Evolutionary conservation across 2,113 vertebrate genomes (phyloP).

Genomic region (Desmodus rotundus): DNA sequence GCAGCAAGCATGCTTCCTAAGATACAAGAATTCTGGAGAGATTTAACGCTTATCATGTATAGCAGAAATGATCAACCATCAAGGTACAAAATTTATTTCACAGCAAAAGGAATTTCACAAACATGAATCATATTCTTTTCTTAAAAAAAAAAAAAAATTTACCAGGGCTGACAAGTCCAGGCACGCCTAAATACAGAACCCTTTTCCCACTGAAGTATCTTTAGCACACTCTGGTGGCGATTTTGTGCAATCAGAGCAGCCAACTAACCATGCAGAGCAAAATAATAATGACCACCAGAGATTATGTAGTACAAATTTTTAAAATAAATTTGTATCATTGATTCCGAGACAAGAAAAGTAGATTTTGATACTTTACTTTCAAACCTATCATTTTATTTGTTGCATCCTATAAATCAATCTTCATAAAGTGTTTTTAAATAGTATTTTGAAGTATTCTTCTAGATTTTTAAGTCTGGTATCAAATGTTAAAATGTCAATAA

Average conservation of each 20-base stretch:
- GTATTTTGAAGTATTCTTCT: conserved; percentile 4
- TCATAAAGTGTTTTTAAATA: background rate
- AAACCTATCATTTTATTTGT: background rate
- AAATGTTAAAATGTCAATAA: background rate
- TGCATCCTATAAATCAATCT: background rate
- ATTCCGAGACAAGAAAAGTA: background rate
- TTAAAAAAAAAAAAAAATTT: background rate
- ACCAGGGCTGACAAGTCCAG: background rate
- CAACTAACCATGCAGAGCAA: background rate
- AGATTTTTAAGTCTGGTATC: background rate
- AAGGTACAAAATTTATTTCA: conserved; percentile 6
- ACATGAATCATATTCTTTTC: conserved; percentile 17
- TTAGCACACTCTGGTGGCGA: conserved; percentile 76
- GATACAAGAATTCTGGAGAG: conserved; percentile 8
- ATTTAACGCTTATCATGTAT: background rate
- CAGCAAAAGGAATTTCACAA: conserved; percentile 16
- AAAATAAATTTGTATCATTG: background rate
- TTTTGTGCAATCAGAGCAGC: background rate
- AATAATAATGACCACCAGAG: background rate
- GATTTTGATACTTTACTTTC: background rate
- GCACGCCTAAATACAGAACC: background rate
- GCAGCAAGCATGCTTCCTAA: background rate
- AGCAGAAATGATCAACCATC: conserved; percentile 3
- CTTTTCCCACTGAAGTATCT: conserved; percentile 26
- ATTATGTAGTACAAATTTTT: background rate